Percentiles rank a stretch among this genome's conserved stretches.
Evolutionary conservation across 2,797 vertebrate species (phyloP).

Genomic region (Spheniscus humboldti): DNA sequence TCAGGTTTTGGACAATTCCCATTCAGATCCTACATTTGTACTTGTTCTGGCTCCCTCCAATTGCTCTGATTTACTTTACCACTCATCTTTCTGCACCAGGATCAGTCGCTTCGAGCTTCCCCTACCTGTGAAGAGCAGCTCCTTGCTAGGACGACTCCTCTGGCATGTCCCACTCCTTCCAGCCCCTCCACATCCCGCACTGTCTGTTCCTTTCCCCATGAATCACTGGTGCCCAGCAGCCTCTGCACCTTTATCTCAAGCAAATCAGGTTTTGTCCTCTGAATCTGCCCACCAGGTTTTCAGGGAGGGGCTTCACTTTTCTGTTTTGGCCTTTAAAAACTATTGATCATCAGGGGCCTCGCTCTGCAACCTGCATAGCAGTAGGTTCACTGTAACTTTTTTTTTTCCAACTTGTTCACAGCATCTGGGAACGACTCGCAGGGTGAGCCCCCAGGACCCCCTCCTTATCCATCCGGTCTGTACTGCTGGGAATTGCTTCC

Average conservation of each 20-base stretch:
- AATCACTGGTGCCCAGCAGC: not conserved
- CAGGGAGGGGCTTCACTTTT: not conserved
- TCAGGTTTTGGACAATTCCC: not conserved
- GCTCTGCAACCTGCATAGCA: not conserved
- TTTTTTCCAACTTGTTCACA: not conserved
- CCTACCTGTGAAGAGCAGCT: not conserved
- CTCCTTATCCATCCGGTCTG: not conserved
- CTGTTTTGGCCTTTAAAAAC: not conserved
- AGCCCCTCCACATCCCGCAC: not conserved
- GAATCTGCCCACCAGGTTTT: not conserved
- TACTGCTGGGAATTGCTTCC: not conserved
- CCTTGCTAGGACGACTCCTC: rapidly evolving
- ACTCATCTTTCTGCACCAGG: not conserved
- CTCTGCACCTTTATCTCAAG: not conserved
- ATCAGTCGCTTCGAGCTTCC: not conserved
- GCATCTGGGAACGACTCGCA: not conserved
- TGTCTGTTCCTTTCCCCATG: not conserved
- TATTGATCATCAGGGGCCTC: not conserved
- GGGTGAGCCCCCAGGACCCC: not conserved
- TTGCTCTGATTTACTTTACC: not conserved
- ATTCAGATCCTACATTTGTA: not conserved
- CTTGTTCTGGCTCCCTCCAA: not conserved
- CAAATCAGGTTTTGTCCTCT: not conserved
- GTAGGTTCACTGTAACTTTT: not conserved
- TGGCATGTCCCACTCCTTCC: not conserved